Evolutionary conservation across 2,888 invertebrate species (phyloP).

Genomic region (Nipponacmea schrenckii): DNA sequence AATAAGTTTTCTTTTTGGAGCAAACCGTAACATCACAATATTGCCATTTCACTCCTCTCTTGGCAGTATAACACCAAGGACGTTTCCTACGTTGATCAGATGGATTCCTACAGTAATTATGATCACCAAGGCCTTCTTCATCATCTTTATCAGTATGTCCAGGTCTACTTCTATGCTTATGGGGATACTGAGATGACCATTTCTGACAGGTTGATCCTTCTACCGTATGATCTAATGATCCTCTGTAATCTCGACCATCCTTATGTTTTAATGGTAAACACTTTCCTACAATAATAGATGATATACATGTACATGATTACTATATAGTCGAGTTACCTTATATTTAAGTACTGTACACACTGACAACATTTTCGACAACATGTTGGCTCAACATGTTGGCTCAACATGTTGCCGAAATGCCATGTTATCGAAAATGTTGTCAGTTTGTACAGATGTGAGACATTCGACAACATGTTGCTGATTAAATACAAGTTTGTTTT

Average conservation of each 20-base stretch:
- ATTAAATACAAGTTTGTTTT: no score
- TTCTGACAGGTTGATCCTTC: conserved; percentile 59
- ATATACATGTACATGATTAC: not conserved
- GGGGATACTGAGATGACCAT: conserved; percentile 60
- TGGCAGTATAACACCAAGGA: conserved; percentile 72
- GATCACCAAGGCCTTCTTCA: conserved; percentile 56
- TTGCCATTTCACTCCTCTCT: conserved; percentile 51
- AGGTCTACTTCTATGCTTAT: conserved; percentile 46
- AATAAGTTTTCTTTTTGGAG: conserved; percentile 21
- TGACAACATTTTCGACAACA: no score
- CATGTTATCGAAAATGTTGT: no score
- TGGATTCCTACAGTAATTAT: conserved; percentile 74
- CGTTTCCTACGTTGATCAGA: conserved; percentile 58
- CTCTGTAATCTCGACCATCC: conserved; percentile 71
- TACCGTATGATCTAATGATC: conserved; percentile 66
- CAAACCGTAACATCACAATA: conserved; percentile 61
- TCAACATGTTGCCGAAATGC: no score
- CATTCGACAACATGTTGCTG: no score
- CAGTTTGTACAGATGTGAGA: no score
- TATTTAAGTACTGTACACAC: no score
- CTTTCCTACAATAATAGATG: conserved; percentile 44
- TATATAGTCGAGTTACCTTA: no score
- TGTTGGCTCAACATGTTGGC: no score
- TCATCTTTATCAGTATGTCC: conserved; percentile 17
- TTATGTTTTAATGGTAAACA: conserved; percentile 49